phyloP scores from a whole-genome alignment of 1,140 invertebrate genomes.

The Onthophagus taurus region DNA sequence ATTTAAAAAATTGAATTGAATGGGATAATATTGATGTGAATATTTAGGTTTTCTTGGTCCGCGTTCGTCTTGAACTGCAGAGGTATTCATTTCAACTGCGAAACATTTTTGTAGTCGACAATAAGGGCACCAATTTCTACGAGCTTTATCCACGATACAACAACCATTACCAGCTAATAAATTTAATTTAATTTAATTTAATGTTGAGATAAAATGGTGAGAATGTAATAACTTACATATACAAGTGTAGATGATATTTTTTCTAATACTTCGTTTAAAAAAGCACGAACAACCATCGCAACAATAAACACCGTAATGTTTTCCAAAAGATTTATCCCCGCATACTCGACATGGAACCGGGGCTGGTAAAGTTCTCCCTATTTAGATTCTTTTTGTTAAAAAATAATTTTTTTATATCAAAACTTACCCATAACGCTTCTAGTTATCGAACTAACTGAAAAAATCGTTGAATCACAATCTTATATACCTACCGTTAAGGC shows the following conservation, averaged over 20 bases:
- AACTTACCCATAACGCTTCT: too few relatives aligned
- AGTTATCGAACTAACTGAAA: too few relatives aligned
- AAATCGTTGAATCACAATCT: too few relatives aligned
- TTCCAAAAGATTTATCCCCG: conserved; percentile 77
- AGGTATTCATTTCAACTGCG: conserved; percentile 65
- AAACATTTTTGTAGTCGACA: conserved; percentile 75
- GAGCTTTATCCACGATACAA: conserved; percentile 70
- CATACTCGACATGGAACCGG: conserved; percentile 67
- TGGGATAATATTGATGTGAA: conserved; percentile 3
- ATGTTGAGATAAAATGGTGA: conserved; percentile 2
- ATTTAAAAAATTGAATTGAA: background rate
- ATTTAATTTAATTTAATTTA: too few relatives aligned
- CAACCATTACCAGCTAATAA: conserved; percentile 59
- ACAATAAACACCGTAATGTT: conserved; percentile 79
- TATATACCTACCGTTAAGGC: too few relatives aligned
- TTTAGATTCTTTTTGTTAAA: too few relatives aligned
- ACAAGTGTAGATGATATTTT: conserved; percentile 61
- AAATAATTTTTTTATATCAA: too few relatives aligned
- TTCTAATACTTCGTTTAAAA: conserved; percentile 71
- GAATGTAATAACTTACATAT: conserved; percentile 49
- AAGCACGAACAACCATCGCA: conserved; percentile 87
- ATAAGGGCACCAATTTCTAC: conserved; percentile 81
- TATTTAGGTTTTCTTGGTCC: conserved; percentile 54
- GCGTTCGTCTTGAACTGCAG: conserved; percentile 72
- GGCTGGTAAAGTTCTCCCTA: conserved; percentile 56